Evolutionary conservation across 2,888 invertebrate species (phyloP).

Genomic region (Scaptomyza parva): DNA sequence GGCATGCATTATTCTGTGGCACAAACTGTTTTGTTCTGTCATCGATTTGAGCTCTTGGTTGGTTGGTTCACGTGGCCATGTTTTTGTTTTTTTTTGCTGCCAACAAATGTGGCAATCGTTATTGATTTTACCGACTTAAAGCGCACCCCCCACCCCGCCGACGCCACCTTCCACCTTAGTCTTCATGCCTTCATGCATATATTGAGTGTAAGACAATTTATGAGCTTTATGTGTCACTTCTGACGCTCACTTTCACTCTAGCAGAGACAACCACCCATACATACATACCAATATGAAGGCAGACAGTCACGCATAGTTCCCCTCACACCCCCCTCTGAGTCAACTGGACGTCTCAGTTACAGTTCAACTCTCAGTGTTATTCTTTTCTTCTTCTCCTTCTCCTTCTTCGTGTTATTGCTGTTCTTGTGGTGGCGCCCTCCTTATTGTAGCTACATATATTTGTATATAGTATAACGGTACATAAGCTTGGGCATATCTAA

Average conservation of each 20-base stretch:
- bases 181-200: conserved; percentile 55
- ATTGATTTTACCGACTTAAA: conserved; percentile 66
- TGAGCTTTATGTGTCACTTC: conserved; percentile 79
- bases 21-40: conserved; percentile 20
- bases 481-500: conserved; percentile 58
- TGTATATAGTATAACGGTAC: background rate
- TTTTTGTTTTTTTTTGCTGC: conserved; percentile 38
- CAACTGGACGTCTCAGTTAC: conserved; percentile 71
- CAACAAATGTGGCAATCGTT: conserved; percentile 56
- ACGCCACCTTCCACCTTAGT: background rate
- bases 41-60: conserved; percentile 58
- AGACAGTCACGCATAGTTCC: conserved; percentile 54
- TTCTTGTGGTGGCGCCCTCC: background rate
- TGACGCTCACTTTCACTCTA: conserved; percentile 73
- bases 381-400: background rate
- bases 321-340: background rate
- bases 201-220: conserved; percentile 74
- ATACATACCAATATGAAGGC: conserved; percentile 5
- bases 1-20: conserved; percentile 3
- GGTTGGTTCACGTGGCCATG: conserved; percentile 10
- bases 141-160: background rate
- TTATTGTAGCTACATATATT: background rate
- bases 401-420: conserved; percentile 30
- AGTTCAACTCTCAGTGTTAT: conserved; percentile 10
- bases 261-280: conserved; percentile 10